A percentile compares a stretch with the other conserved stretches of the same genome.
Conservation (phyloP, 2,888 invertebrate species). For the Drosophila glabriapex region DNA sequence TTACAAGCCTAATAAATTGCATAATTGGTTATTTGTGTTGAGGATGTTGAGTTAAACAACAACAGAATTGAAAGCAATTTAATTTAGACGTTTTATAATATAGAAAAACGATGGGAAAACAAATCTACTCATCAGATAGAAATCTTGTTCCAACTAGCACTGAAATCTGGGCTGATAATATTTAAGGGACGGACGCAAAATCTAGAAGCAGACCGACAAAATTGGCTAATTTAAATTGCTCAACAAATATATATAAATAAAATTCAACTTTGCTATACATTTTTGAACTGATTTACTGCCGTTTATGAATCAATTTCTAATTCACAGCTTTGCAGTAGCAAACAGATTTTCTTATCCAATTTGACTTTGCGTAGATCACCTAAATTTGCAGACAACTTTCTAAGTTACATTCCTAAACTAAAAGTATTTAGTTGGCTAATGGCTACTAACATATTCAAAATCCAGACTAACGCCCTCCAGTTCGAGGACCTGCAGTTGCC, state of each 20-base stretch:
- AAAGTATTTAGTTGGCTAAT: neutral
- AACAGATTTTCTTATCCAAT: neutral
- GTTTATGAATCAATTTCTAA: neutral
- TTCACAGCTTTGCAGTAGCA: neutral
- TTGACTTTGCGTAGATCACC: neutral
- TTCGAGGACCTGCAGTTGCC: constrained; percentile 76
- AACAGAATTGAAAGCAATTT: neutral
- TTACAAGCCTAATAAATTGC: neutral
- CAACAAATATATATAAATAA: neutral
- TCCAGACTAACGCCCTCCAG: constrained; percentile 83
- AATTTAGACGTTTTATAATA: neutral
- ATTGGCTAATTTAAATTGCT: neutral
- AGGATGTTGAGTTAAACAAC: neutral
- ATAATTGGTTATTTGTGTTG: neutral
- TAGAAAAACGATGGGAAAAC: neutral
- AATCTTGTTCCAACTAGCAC: neutral
- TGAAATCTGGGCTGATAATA: neutral
- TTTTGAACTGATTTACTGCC: neutral
- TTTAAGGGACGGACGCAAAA: neutral
- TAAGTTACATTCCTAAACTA: neutral
- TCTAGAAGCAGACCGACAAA: neutral
- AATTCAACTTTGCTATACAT: neutral
- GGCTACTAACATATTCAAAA: constrained; percentile 76
- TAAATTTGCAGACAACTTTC: neutral
- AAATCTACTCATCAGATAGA: neutral